Evolutionary conservation across 2,113 vertebrate species (phyloP), one percentile per base, ranked within the genome.

Genomic region (Emydocephalus ijimae): DNA sequence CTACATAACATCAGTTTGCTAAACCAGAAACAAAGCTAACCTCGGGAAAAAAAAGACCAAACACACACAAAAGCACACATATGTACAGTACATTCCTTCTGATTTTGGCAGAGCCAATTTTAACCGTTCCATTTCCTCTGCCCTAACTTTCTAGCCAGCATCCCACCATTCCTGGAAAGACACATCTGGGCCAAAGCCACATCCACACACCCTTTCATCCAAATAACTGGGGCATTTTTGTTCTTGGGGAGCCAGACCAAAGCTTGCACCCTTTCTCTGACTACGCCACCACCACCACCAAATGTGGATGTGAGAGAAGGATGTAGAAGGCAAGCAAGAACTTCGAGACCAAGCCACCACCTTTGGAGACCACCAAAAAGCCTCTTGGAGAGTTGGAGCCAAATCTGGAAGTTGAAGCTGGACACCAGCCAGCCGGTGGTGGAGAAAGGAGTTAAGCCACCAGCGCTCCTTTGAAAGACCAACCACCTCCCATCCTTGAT

Each of bases 341-440:
- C 9, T 55, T 10, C 0, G 1, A 92, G 69, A 86, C 88, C 85
- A 85, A 92, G 45, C 18, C 23, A 20, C 21, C 24, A 24, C 2
- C 3, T 24, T 43, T 34, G 0, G 45, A 48, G 61, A 26, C 1
- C 4, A 64, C 45, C 34, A 64, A 87, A 59, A 59, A 10, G n/a
- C 1, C 26, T 24, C 11, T 3, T 1, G 6, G 52, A 56, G n/a
- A 14, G 20, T 18, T 9, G 3, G 34, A 74, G 91, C 21, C 34
- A 10, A 7, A 45, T 39, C 20, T 8, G 9, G 11, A 0, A 61
- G 61, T 64, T 1, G 11, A 74, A 56, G 11, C 52, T 15, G 3
- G 24, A 24, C 15, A 18, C 54, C 95, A 94, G 92, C 94, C 69
- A 81, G 2, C 34, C 3, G 8, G 48, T 50, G 95, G 96, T 0